These are phyloP conservation scores for Notospermus geniculatus DNA, from an alignment of 1,140 invertebrate genomes.

Conservation along the genomic window DNA sequence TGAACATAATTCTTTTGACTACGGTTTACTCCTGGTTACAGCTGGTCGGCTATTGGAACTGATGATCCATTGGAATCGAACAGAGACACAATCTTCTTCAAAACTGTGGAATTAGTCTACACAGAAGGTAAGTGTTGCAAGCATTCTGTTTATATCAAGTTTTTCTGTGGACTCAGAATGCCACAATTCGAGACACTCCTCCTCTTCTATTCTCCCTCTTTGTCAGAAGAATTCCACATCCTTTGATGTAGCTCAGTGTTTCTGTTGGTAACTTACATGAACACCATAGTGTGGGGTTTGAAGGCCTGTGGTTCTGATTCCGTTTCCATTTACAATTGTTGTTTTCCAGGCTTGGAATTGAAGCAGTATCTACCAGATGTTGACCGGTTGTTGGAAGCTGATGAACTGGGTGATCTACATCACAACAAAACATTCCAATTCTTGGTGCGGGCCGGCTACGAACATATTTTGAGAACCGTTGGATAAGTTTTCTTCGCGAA, in stretches of 20 bases:
- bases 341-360: conserved; percentile 63
- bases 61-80: conserved; percentile 65
- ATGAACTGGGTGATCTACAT: conserved; percentile 66
- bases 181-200: too few species aligned
- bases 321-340: not conserved
- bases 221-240: conserved; percentile 16
- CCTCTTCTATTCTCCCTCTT: too few species aligned
- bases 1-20: too few species aligned
- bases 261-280: too few species aligned
- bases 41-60: conserved; percentile 56
- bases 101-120: conserved; percentile 70
- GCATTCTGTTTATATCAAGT: too few species aligned
- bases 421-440: conserved; percentile 72
- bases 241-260: too few species aligned
- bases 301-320: too few species aligned
- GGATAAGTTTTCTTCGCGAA: too few species aligned
- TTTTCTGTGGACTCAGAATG: too few species aligned
- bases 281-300: conserved; percentile 19
- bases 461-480: conserved; percentile 58
- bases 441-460: conserved; percentile 78
- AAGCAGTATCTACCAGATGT: conserved; percentile 69
- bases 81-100: conserved; percentile 73
- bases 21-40: too few species aligned
- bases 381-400: conserved; percentile 67
- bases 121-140: conserved; percentile 65